Evolutionary conservation across 1,140 invertebrate species (phyloP), one percentile per base, ranked within the genome.

Genomic region (Scaptomyza graminum): DNA sequence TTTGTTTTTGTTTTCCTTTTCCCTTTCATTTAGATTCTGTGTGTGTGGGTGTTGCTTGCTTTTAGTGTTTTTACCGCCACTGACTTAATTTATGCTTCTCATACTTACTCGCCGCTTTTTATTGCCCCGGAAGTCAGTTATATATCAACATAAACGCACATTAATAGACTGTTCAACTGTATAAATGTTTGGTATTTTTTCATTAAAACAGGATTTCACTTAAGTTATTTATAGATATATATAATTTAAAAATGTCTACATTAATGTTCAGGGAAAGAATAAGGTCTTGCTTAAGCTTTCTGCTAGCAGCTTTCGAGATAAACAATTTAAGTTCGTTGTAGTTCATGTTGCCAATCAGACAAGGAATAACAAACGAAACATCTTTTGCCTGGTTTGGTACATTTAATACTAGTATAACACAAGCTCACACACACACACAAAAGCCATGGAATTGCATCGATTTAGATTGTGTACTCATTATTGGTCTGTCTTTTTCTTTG

Each of bases 11-110:
- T n/a, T 37, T 22, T 8, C 22, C 9, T 5, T 49, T 12, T 37
- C 4, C 22, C 6, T 11, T 25, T 41, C 70, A 73, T 73, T 73
- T 61, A 73, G 67, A 54, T 64, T 7, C 18, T 43, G 39, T 47
- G 28, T 55, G 25, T 64, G 22, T 25, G 62, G 46, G 34, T 43
- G 6, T 6, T 3, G 55, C 13, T 11, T 37, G 63, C 54, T 47
- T 67, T 72, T 67, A 72, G 55, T 55, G 39, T 67, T 72, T 67
- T 72, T 67, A 60, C 63, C 49, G 50, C 50, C 43, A 49, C 31
- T 61, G 55, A 49, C 41, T 67, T 67, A 60, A 72, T 72, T 72
- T 72, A 72, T 67, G 55, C 28, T 22, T 25, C 28, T 16, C 52
- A 50, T 37, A 43, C 54, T 65, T 16, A 47, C 16, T 34, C 39